A percentile compares a stretch with the other conserved stretches of the same genome.
Conservation (phyloP, 2,888 invertebrate genomes). For the Chrysolina americana region DNA sequence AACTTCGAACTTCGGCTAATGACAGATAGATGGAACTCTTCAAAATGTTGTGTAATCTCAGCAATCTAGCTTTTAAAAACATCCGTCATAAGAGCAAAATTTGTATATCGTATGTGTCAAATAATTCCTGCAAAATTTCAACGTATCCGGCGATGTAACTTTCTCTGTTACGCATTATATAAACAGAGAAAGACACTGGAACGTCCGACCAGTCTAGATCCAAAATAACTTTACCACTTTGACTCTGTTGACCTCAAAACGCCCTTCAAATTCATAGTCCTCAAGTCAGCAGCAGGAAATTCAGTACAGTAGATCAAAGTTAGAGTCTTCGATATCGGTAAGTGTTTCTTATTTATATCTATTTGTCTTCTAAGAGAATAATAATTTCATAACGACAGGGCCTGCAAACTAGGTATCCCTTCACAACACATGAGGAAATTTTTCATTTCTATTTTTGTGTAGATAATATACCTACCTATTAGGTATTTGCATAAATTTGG, state of each 20-base stretch:
- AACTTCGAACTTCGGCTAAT: neutral
- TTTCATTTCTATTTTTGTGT: no score
- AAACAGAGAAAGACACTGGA: constrained; percentile 15
- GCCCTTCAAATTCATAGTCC: constrained; percentile 35
- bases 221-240: constrained; percentile 33
- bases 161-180: neutral
- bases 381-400: no score
- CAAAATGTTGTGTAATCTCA: constrained; percentile 5
- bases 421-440: no score
- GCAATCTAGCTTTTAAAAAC: constrained; percentile 7
- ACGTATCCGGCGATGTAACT: neutral
- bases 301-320: neutral
- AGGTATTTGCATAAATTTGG: no score
- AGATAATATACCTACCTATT: no score
- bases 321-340: neutral
- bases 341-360: neutral
- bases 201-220: neutral
- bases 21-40: neutral
- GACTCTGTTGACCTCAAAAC: constrained; percentile 50
- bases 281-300: no score
- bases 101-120: constrained; percentile 26
- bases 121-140: neutral
- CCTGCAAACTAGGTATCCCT: no score
- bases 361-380: neutral
- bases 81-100: constrained; percentile 17